Evolutionary conservation across 2,888 invertebrate species (phyloP).

Genomic region (Xestobium rufovillosum): DNA sequence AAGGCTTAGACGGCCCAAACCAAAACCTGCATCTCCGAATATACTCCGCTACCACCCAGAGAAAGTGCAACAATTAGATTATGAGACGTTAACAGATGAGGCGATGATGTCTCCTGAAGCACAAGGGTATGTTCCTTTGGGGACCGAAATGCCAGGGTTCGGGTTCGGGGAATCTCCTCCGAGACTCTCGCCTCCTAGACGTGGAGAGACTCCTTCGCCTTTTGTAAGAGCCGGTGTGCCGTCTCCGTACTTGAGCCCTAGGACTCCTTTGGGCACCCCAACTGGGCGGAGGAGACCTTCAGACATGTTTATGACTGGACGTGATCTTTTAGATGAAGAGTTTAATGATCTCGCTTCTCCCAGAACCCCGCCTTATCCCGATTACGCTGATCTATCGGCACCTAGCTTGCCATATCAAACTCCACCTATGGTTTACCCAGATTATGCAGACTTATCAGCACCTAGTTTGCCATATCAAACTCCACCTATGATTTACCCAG

Average conservation of each 20-base stretch:
- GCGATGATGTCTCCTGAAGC: background rate
- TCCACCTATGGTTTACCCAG: background rate
- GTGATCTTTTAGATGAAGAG: too few species aligned
- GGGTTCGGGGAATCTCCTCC: constrained; percentile 1
- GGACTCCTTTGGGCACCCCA: too few species aligned
- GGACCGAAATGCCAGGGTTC: background rate
- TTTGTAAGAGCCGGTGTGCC: too few species aligned
- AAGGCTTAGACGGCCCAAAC: background rate
- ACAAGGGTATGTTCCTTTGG: background rate
- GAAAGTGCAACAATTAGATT: background rate
- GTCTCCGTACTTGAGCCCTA: too few species aligned
- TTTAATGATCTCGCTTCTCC: too few species aligned
- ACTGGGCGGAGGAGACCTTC: too few species aligned
- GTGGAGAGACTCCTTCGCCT: too few species aligned
- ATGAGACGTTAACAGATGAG: background rate
- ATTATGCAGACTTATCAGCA: background rate
- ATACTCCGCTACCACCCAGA: background rate
- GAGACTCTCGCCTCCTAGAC: too few species aligned
- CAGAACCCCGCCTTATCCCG: too few species aligned
- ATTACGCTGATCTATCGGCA: background rate
- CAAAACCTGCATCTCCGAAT: background rate
- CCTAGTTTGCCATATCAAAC: background rate
- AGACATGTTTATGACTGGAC: too few species aligned
- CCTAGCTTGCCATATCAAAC: background rate
- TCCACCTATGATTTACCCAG: background rate